A percentile compares a stretch with the other conserved stretches of the same genome.
phyloP scores from a whole-genome alignment of 2,888 invertebrate genomes.

The Amiota minor region DNA sequence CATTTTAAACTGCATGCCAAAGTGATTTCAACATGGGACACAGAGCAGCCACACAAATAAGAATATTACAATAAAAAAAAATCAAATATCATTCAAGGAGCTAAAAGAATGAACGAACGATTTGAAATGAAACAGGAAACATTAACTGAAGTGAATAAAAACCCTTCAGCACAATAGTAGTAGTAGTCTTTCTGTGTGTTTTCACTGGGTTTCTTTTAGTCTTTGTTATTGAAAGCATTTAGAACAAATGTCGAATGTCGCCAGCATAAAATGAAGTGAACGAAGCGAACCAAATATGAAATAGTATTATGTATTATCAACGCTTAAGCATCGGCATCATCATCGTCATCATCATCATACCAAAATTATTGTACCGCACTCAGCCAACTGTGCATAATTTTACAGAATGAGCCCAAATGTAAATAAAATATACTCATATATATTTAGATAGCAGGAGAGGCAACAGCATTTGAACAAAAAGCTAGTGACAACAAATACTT shows the following conservation, averaged over 20 bases:
- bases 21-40: conserved; percentile 9
- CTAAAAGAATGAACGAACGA: not conserved
- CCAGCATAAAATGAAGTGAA: not conserved
- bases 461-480: too few species aligned
- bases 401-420: not conserved
- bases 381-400: conserved; percentile 30
- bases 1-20: conserved; percentile 4
- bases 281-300: not conserved
- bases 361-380: not conserved
- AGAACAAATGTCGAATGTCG: conserved; percentile 16
- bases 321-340: not conserved
- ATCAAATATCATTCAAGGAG: not conserved
- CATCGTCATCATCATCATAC: not conserved
- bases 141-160: too few species aligned
- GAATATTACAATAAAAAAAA: not conserved
- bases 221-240: conserved; percentile 19
- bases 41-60: conserved; percentile 2
- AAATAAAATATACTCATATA: too few species aligned
- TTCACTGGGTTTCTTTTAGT: too few species aligned
- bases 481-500: too few species aligned
- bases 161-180: too few species aligned
- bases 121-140: conserved; percentile 2
- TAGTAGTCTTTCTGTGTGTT: too few species aligned
- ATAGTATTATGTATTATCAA: not conserved
- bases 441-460: too few species aligned